These are phyloP conservation scores for Apis laboriosa DNA, from an alignment of 1,140 invertebrate species.

Conservation along the genomic window DNA sequence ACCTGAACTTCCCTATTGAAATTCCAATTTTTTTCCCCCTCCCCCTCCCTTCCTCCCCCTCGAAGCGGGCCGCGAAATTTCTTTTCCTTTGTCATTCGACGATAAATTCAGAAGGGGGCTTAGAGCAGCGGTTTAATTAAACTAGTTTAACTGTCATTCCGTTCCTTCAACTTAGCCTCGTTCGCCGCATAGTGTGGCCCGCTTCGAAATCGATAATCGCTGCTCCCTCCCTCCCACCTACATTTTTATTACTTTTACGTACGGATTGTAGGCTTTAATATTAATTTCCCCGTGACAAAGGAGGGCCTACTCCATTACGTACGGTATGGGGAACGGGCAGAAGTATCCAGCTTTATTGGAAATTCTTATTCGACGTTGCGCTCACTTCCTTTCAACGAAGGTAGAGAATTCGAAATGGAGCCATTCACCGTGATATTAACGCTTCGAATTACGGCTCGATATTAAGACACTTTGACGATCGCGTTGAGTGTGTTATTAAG, in stretches of 20 bases:
- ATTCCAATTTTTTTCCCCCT: slow-evolving; percentile 49
- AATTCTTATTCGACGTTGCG: slow-evolving; percentile 2
- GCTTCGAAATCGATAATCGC: slow-evolving; percentile 48
- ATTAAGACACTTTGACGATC: neutral
- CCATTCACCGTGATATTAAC: slow-evolving; percentile 15
- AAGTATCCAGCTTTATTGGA: slow-evolving; percentile 11
- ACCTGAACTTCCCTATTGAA: slow-evolving; percentile 57
- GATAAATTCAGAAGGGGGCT: slow-evolving; percentile 69
- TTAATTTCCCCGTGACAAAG: slow-evolving; percentile 46
- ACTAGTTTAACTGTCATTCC: slow-evolving; percentile 65
- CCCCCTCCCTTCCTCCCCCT: neutral
- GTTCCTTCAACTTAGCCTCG: slow-evolving; percentile 41
- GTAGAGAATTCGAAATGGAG: neutral
- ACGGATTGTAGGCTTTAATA: slow-evolving; percentile 38
- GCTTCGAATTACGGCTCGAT: neutral
- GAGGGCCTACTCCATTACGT: slow-evolving; percentile 4
- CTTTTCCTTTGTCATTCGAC: slow-evolving; percentile 59
- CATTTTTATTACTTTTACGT: slow-evolving; percentile 42
- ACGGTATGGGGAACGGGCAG: neutral
- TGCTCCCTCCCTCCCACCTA: slow-evolving; percentile 8
- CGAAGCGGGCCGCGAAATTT: slow-evolving; percentile 29
- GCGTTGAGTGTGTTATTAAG: too few species aligned
- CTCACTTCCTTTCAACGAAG: too few species aligned
- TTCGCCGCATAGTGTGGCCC: slow-evolving; percentile 4
- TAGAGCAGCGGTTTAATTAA: slow-evolving; percentile 72